phyloP scores from a whole-genome alignment of 2,888 invertebrate genomes.

The Ecliptopera silaceata region DNA sequence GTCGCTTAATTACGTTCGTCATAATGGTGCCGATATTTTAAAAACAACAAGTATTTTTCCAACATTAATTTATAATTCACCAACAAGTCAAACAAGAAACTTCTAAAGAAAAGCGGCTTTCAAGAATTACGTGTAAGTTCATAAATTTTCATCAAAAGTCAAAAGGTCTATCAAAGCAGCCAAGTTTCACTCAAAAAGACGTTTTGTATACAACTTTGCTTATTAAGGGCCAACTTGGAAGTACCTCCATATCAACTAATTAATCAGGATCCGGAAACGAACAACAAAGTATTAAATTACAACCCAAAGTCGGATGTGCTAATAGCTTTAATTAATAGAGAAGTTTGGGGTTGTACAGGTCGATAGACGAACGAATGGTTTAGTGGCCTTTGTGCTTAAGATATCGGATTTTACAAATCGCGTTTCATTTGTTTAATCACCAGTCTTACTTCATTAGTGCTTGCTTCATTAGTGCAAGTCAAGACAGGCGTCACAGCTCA shows the following conservation, averaged over 20 bases:
- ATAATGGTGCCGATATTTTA: not conserved
- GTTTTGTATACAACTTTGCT: constrained; percentile 68
- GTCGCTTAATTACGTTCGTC: not conserved
- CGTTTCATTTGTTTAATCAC: no score
- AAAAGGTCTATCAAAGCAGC: constrained; percentile 62
- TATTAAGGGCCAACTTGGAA: constrained; percentile 68
- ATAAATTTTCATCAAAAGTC: constrained; percentile 57
- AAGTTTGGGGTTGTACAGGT: constrained; percentile 43
- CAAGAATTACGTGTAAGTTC: constrained; percentile 39
- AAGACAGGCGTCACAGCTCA: no score
- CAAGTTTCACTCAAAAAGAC: constrained; percentile 73
- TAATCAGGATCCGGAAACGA: constrained; percentile 70
- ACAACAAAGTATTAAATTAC: constrained; percentile 75
- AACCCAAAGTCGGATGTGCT: constrained; percentile 52
- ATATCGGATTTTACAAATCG: not conserved
- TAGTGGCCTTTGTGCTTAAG: not conserved
- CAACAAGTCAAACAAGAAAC: constrained; percentile 16
- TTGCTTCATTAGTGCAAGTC: no score
- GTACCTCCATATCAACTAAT: constrained; percentile 77
- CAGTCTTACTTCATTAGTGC: no score
- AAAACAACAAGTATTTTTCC: not conserved
- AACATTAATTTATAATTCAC: constrained; percentile 3
- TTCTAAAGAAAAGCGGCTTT: constrained; percentile 17
- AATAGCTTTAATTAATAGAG: constrained; percentile 64
- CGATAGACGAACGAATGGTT: constrained; percentile 15